Percentiles rank a stretch among this genome's conserved stretches.
These are phyloP conservation scores for Dastarcus helophoroides DNA, from an alignment of 2,888 invertebrate genomes.

Conservation along the genomic window DNA sequence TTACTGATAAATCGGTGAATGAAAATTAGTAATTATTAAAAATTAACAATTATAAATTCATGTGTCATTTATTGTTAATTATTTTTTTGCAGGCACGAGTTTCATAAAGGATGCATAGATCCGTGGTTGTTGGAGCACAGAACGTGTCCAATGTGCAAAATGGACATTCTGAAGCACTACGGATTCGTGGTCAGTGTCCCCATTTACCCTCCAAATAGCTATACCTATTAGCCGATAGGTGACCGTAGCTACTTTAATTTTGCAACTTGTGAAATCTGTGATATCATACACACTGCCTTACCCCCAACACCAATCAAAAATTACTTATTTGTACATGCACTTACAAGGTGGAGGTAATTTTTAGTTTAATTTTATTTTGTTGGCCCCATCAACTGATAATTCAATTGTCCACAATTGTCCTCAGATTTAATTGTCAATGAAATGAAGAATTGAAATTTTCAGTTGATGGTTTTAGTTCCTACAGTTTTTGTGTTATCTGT, in stretches of 20 bases:
- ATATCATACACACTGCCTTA: conserved; percentile 13
- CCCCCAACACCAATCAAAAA: conserved; percentile 12
- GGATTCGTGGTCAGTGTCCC: conserved; percentile 68
- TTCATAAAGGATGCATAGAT: conserved; percentile 92
- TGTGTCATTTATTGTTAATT: no score
- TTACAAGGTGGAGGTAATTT: conserved; percentile 31
- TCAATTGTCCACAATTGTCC: conserved; percentile 1
- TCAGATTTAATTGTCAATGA: no score
- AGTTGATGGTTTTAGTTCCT: no score
- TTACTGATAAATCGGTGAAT: no score
- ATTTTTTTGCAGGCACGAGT: conserved; percentile 66
- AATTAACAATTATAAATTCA: no score
- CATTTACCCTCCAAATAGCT: conserved; percentile 25
- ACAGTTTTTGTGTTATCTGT: no score
- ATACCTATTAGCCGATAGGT: conserved; percentile 21
- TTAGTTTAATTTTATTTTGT: conserved; percentile 13
- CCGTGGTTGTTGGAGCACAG: conserved; percentile 92
- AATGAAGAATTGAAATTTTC: no score
- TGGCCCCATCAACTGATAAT: conserved; percentile 3
- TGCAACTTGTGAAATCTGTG: conserved; percentile 14
- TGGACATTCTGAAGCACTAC: conserved; percentile 86
- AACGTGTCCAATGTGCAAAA: conserved; percentile 95
- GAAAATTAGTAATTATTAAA: no score
- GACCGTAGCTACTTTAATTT: conserved; percentile 16
- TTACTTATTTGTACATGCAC: conserved; percentile 2